phyloP scores from a whole-genome alignment of 1,140 invertebrate genomes.

The Aporrectodea caliginosa region DNA sequence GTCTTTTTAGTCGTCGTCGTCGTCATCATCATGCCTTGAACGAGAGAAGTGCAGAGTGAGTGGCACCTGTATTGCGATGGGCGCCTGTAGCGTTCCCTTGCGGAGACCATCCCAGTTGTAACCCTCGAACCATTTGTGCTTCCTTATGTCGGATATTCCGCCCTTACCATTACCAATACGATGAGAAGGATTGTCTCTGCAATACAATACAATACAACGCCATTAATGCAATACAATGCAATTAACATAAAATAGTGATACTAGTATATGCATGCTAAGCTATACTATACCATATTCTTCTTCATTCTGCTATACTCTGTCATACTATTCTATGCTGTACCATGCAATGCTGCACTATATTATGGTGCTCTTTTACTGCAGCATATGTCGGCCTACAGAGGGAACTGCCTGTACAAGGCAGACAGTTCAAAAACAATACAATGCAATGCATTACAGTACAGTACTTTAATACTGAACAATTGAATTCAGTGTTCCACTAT shows the following conservation, averaged over 20 bases:
- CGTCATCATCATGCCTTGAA: no score
- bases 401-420: no score
- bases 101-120: slow-evolving; percentile 86
- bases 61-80: background rate
- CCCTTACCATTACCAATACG: slow-evolving; percentile 88
- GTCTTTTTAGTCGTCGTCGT: background rate
- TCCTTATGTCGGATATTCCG: slow-evolving; percentile 96
- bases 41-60: no score
- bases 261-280: no score
- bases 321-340: background rate
- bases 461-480: no score
- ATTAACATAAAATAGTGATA: no score
- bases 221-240: background rate
- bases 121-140: slow-evolving; percentile 96
- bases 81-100: slow-evolving; percentile 9
- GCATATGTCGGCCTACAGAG: background rate
- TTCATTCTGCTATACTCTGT: background rate
- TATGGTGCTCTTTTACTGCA: background rate
- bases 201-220: background rate
- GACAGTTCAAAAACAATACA: no score
- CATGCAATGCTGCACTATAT: background rate
- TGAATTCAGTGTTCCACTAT: no score
- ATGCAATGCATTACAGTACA: no score
- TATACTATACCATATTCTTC: no score
- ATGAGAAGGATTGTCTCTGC: slow-evolving; percentile 88